Evolutionary conservation across 1,140 invertebrate genomes (phyloP).

Genomic region (Aplysia californica): DNA sequence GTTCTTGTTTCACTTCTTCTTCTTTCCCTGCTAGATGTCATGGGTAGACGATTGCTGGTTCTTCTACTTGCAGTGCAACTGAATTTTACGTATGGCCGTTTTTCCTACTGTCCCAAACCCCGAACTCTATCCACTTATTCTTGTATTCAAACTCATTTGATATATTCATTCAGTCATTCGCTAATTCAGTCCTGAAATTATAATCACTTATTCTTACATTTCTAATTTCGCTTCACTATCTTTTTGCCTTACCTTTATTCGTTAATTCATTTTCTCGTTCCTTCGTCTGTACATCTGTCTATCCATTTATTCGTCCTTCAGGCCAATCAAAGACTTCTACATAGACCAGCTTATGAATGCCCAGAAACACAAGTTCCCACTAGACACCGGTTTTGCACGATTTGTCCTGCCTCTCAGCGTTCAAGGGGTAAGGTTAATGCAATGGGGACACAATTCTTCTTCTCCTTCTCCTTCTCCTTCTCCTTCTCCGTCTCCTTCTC

Average conservation of each 20-base stretch:
- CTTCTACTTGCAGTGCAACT: no score
- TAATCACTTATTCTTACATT: background rate
- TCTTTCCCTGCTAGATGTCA: no score
- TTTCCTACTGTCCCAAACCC: no score
- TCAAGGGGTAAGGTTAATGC: background rate
- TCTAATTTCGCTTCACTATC: background rate
- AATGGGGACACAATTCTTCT: background rate
- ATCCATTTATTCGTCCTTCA: background rate
- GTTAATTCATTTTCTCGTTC: background rate
- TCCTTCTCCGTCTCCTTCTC: background rate
- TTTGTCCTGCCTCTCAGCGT: background rate
- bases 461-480: background rate
- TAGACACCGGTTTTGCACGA: no score
- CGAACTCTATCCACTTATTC: background rate
- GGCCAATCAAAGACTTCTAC: no score
- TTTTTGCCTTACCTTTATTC: no score
- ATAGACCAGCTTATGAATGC: no score
- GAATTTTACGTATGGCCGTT: no score
- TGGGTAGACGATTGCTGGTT: no score
- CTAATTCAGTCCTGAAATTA: background rate
- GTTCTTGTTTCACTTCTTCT: no score
- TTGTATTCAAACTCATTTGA: background rate
- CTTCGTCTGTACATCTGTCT: background rate
- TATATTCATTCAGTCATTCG: no score
- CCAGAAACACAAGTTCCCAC: no score